phyloP scores from a whole-genome alignment of 1,140 invertebrate species.

The Atopsyche davidsoni region DNA sequence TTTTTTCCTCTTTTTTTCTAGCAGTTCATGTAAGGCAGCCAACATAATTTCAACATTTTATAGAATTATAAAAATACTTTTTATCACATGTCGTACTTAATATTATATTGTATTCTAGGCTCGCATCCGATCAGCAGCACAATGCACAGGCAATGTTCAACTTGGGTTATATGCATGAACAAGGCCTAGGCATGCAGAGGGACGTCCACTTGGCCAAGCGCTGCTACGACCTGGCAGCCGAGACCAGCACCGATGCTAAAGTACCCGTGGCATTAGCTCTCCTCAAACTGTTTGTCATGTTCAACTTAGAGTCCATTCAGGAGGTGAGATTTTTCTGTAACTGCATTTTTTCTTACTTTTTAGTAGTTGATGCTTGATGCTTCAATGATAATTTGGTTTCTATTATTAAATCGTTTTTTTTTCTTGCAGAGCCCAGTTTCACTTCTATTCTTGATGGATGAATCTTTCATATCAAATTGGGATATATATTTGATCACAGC shows the following conservation, averaged over 20 bases:
- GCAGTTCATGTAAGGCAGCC: too few species aligned
- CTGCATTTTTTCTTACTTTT: slow-evolving; percentile 11
- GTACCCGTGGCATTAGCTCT: slow-evolving; percentile 91
- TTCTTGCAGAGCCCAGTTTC: slow-evolving; percentile 59
- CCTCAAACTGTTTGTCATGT: slow-evolving; percentile 78
- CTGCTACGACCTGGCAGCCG: slow-evolving; percentile 95
- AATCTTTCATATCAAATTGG: slow-evolving; percentile 80
- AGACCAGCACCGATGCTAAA: slow-evolving; percentile 88
- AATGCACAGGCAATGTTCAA: slow-evolving; percentile 99
- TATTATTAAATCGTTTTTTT: slow-evolving; percentile 17
- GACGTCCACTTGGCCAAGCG: slow-evolving; percentile 80
- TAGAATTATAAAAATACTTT: background rate
- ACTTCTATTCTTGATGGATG: slow-evolving; percentile 59
- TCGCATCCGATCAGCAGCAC: slow-evolving; percentile 91
- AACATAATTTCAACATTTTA: too few species aligned
- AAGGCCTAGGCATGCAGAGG: slow-evolving; percentile 81
- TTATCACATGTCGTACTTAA: background rate
- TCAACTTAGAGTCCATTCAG: slow-evolving; percentile 65
- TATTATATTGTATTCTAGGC: slow-evolving; percentile 50
- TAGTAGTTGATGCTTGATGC: background rate
- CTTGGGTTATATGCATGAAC: slow-evolving; percentile 98
- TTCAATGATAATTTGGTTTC: background rate
- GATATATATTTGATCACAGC: slow-evolving; percentile 86
- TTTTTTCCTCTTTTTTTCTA: too few species aligned
- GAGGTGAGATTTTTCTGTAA: slow-evolving; percentile 50